phyloP scores from a whole-genome alignment of 2,888 invertebrate species.

The Drosophila subquinaria region DNA sequence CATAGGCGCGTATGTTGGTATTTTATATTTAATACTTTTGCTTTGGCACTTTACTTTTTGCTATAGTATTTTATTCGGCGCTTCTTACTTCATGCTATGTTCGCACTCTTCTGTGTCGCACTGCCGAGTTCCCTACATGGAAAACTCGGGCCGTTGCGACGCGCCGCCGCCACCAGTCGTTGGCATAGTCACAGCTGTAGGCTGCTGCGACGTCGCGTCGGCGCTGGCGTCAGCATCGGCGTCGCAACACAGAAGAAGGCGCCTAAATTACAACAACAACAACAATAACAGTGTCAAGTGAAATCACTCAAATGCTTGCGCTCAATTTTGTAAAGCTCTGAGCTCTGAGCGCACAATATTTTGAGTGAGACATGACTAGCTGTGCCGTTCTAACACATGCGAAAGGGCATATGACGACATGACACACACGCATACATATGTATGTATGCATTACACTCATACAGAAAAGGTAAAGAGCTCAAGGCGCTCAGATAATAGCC shows the following conservation, averaged over 20 bases:
- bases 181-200: slow-evolving; percentile 45
- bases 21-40: slow-evolving; percentile 73
- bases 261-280: slow-evolving; percentile 48
- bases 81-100: slow-evolving; percentile 83
- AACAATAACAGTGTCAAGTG: not conserved
- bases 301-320: slow-evolving; percentile 26
- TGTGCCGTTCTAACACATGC: slow-evolving; percentile 47
- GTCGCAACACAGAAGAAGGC: slow-evolving; percentile 49
- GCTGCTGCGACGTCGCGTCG: slow-evolving; percentile 35
- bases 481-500: slow-evolving; percentile 45
- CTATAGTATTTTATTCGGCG: slow-evolving; percentile 72
- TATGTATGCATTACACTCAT: slow-evolving; percentile 23
- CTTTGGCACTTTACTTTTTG: slow-evolving; percentile 74
- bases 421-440: not conserved
- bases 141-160: slow-evolving; percentile 63
- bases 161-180: slow-evolving; percentile 28
- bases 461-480: slow-evolving; percentile 35
- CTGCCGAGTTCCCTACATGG: slow-evolving; percentile 85
- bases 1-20: slow-evolving; percentile 36
- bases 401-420: not conserved
- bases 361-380: slow-evolving; percentile 32
- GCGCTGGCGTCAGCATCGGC: slow-evolving; percentile 47
- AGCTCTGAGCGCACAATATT: slow-evolving; percentile 1
- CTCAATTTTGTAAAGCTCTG: slow-evolving; percentile 42
- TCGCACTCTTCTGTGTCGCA: slow-evolving; percentile 85